These are phyloP conservation scores for Eulemur macaco DNA, from an alignment of 2,113 vertebrate genomes.

Conservation along the genomic window DNA sequence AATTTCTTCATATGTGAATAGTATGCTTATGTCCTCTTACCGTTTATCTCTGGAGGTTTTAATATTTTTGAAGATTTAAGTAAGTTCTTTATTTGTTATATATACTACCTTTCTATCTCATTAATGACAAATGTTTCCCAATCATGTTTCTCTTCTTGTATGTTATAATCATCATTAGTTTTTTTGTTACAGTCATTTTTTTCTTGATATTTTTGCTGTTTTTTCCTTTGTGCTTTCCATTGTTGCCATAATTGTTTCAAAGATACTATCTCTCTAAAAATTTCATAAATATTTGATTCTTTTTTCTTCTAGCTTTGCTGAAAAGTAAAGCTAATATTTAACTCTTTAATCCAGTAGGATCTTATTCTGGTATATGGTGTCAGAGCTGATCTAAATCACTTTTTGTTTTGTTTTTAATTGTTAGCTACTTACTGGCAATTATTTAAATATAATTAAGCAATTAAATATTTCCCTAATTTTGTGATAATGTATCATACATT, in stretches of 20 bases:
- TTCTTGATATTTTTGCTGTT: background rate
- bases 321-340: slow-evolving; percentile 44
- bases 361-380: background rate
- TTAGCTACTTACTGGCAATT: background rate
- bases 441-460: background rate
- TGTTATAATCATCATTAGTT: background rate
- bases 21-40: background rate
- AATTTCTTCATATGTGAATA: background rate
- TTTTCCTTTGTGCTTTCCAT: slow-evolving; percentile 20
- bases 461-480: background rate
- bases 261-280: background rate
- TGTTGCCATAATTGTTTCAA: slow-evolving; percentile 4
- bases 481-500: background rate
- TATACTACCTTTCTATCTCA: background rate
- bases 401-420: background rate
- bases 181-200: background rate
- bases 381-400: background rate
- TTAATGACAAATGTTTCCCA: background rate
- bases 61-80: slow-evolving; percentile 45
- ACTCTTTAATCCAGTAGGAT: background rate
- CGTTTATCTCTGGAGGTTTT: background rate
- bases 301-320: background rate
- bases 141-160: background rate
- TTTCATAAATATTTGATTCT: slow-evolving; percentile 44
- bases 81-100: background rate